Percentiles rank a stretch among this genome's conserved stretches.
Conservation (phyloP, 2,797 vertebrate species). For the Melopsittacus undulatus region DNA sequence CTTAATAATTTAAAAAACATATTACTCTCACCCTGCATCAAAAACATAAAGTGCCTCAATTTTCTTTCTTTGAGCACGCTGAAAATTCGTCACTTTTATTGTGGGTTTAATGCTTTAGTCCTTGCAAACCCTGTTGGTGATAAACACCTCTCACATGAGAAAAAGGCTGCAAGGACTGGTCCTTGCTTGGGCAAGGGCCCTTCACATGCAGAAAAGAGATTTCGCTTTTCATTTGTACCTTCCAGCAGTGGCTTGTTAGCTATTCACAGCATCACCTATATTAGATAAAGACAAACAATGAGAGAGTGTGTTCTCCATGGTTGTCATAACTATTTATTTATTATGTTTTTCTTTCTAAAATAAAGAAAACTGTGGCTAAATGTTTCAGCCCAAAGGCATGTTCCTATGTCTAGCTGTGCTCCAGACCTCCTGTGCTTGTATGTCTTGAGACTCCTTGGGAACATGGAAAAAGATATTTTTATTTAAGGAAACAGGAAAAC, state of each 20-base stretch:
- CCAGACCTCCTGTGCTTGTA: background rate
- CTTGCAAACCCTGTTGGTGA: background rate
- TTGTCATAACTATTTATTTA: background rate
- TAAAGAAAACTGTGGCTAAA: background rate
- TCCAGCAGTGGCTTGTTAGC: background rate
- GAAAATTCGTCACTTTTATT: background rate
- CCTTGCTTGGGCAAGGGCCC: background rate
- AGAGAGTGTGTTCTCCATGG: background rate
- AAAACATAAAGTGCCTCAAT: background rate
- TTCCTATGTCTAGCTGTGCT: background rate
- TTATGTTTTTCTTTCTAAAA: background rate
- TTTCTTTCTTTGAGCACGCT: background rate
- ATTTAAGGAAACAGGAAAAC: background rate
- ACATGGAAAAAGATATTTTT: background rate
- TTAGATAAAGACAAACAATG: background rate
- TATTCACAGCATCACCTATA: background rate
- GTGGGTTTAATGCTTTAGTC: background rate
- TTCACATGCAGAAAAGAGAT: background rate
- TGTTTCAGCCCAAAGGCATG: background rate
- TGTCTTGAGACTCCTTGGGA: background rate
- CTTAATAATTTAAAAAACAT: background rate
- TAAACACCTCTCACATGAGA: background rate
- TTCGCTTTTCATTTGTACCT: background rate
- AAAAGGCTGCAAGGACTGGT: background rate
- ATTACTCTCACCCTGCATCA: rapidly evolving